phyloP scores from a whole-genome alignment of 2,797 vertebrate genomes.

The Acanthurus lineatus region DNA sequence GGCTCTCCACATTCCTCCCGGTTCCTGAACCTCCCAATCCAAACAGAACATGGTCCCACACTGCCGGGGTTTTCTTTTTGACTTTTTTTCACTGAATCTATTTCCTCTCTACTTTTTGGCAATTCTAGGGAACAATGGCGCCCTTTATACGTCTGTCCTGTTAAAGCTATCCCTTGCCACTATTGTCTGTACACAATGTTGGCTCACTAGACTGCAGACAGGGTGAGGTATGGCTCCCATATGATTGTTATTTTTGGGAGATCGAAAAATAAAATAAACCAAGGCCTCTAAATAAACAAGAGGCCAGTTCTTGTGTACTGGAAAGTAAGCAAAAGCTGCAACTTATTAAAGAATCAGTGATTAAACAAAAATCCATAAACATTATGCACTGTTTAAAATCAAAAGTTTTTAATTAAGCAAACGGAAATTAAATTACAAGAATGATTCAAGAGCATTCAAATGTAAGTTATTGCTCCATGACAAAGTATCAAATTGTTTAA shows the following conservation, averaged over 20 bases:
- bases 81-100: slow-evolving; percentile 75
- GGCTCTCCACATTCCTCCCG: slow-evolving; percentile 82
- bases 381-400: slow-evolving; percentile 25
- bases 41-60: slow-evolving; percentile 82
- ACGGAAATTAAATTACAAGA: slow-evolving; percentile 37
- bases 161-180: slow-evolving; percentile 59
- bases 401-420: slow-evolving; percentile 32
- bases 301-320: slow-evolving; percentile 10
- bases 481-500: slow-evolving; percentile 42
- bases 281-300: slow-evolving; percentile 16
- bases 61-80: slow-evolving; percentile 79
- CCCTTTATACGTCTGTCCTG: slow-evolving; percentile 71
- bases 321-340: slow-evolving; percentile 39
- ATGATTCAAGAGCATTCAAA: slow-evolving; percentile 18
- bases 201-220: slow-evolving; percentile 50
- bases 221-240: slow-evolving; percentile 40
- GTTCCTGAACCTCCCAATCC: slow-evolving; percentile 86
- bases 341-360: slow-evolving; percentile 37
- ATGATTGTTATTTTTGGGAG: slow-evolving; percentile 54
- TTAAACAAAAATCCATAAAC: slow-evolving; percentile 23
- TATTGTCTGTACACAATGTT: slow-evolving; percentile 73
- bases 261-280: slow-evolving; percentile 44
- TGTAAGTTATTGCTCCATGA: slow-evolving; percentile 5
- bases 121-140: slow-evolving; percentile 76
- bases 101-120: slow-evolving; percentile 80